Evolutionary conservation across 2,797 vertebrate genomes (phyloP).

Genomic region (Myripristis jacobus): DNA sequence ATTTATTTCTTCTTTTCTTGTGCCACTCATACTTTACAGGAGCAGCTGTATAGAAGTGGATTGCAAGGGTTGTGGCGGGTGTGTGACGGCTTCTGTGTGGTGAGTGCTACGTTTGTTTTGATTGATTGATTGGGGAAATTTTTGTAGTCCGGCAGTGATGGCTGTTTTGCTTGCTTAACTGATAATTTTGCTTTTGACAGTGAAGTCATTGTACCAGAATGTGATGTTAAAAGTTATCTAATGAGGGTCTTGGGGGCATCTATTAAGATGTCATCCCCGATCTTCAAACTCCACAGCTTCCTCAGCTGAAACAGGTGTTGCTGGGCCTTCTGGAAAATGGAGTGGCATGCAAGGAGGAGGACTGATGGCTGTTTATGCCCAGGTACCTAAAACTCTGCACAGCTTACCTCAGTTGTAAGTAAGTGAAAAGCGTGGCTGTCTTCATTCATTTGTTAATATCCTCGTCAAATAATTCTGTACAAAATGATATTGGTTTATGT

Average conservation of each 20-base stretch:
- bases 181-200: constrained; percentile 47
- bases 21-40: too few species aligned
- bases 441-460: constrained; percentile 3
- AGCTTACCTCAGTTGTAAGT: constrained; percentile 17
- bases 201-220: constrained; percentile 17
- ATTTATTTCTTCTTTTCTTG: too few species aligned
- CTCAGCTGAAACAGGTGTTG: constrained; percentile 61
- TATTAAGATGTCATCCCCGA: constrained; percentile 57
- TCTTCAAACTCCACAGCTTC: constrained; percentile 11
- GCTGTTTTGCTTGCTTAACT: constrained; percentile 23
- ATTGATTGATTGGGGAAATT: constrained; percentile 5
- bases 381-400: constrained; percentile 13
- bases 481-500: constrained; percentile 19
- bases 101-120: constrained; percentile 27
- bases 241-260: constrained; percentile 37
- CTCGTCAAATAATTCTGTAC: constrained; percentile 20
- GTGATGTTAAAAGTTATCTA: constrained; percentile 19
- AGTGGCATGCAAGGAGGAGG: constrained; percentile 31
- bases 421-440: constrained; percentile 9
- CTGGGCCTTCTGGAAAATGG: constrained; percentile 40
- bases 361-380: constrained; percentile 40
- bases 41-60: constrained; percentile 1
- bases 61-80: constrained; percentile 10
- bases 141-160: constrained; percentile 4
- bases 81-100: constrained; percentile 11